Evolutionary conservation across 2,797 vertebrate genomes (phyloP), one percentile per base, ranked within the genome.

Genomic region (Numenius phaeopus): DNA sequence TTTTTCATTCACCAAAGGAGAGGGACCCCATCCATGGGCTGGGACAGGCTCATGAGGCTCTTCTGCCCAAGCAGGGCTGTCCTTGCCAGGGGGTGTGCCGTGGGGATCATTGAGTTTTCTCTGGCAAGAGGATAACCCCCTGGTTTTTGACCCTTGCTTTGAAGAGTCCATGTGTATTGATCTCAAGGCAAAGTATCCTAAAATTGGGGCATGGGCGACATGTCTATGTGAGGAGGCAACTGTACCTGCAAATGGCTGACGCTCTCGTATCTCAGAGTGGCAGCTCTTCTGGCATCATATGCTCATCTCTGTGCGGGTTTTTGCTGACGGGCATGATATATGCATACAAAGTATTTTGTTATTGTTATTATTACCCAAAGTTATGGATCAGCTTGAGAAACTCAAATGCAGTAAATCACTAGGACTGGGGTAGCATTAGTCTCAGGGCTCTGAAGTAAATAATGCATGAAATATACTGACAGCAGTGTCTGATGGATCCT

Each of bases 351-450:
- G 91, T 95, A 92, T 94, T 94, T 86, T 93, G 76, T 94, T 96
- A 96, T 95, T 94, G 94, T 96, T 97, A 92, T 96, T 96, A 97
- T 94, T 95, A 90, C 90, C 85, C 92, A 86, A 96, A 97, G 93
- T 97, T 97, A 96, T 95, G 96, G 95, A 97, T 97, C 96, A 94
- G 94, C 93, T 91, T 90, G 87, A 96, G 94, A 96, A 96, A 94
- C 80, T 92, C 81, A 92, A 91, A 95, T 93, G 96, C 87, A 90
- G 87, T 96, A 94, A 94, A 97, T 96, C 95, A 96, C 72, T 86
- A 67, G 90, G 89, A 95, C 69, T 91, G 52, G 83, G 78, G 93
- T 61, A 96, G 84, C 88, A 90, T 96, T 96, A 97, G 94, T 91
- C 93, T 97, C 94, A 96, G 72, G 81, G 89, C 88, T 95, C 77